These are phyloP conservation scores for Thunnus albacares DNA, from an alignment of 2,797 vertebrate genomes.

Conservation along the genomic window DNA sequence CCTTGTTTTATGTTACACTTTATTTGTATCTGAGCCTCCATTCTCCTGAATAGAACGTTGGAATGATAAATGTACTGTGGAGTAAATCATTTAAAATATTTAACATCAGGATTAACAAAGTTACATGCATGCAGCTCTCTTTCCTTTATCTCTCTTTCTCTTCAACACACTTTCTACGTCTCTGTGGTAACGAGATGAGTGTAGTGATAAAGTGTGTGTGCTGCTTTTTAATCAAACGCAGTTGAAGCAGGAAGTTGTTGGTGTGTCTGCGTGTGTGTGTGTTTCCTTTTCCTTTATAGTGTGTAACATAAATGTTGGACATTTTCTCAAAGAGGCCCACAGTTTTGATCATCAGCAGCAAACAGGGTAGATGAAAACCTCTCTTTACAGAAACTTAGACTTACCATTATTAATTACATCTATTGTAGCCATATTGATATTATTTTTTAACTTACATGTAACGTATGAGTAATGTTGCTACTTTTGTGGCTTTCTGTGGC, in stretches of 20 bases:
- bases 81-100: not conserved
- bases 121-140: not conserved
- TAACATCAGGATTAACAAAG: not conserved
- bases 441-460: not conserved
- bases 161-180: not conserved
- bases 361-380: slow-evolving; percentile 22
- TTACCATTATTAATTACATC: not conserved
- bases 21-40: not conserved
- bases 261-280: not conserved
- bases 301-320: slow-evolving; percentile 29
- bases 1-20: not conserved
- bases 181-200: slow-evolving; percentile 10
- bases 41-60: not conserved
- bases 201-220: not conserved
- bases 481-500: slow-evolving; percentile 14
- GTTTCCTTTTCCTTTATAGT: slow-evolving; percentile 45
- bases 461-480: slow-evolving; percentile 4
- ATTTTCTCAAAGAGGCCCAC: slow-evolving; percentile 24
- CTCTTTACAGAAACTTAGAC: not conserved
- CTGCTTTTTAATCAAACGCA: slow-evolving; percentile 38
- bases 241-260: slow-evolving; percentile 73
- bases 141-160: slow-evolving; percentile 1
- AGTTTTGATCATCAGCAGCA: slow-evolving; percentile 24
- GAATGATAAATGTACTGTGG: not conserved
- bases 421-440: not conserved